Evolutionary conservation across 1,140 invertebrate genomes (phyloP).

Genomic region (Parasteatoda tepidariorum): DNA sequence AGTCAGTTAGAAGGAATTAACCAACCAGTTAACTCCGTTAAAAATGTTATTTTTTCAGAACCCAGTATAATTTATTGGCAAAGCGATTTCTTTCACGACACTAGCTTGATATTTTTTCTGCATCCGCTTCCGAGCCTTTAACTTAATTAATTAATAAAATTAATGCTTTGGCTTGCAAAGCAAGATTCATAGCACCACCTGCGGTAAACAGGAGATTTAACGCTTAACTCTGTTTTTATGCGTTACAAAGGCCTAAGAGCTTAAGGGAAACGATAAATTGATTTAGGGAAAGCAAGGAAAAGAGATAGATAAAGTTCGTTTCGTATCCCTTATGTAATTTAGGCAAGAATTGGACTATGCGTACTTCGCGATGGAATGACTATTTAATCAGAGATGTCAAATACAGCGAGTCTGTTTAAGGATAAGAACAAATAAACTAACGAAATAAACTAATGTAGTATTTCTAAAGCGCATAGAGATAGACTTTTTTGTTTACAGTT

Average conservation of each 20-base stretch:
- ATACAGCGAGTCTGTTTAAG: not conserved
- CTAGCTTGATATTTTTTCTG: conserved; percentile 2
- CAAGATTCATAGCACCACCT: conserved; percentile 54
- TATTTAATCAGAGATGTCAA: not conserved
- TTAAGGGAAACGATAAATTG: conserved; percentile 9
- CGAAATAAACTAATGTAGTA: no score
- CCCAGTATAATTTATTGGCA: conserved; percentile 49
- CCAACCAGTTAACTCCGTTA: conserved; percentile 48
- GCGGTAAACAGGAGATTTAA: conserved; percentile 53
- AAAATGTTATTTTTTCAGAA: conserved; percentile 38
- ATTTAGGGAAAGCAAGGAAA: not conserved
- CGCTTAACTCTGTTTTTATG: not conserved
- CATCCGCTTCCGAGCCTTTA: conserved; percentile 36
- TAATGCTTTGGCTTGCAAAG: conserved; percentile 27
- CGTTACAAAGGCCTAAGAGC: not conserved
- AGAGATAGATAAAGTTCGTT: not conserved
- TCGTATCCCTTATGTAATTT: not conserved
- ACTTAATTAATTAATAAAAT: conserved; percentile 57
- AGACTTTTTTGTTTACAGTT: no score
- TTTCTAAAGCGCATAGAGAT: no score
- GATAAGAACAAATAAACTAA: no score
- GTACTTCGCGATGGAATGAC: not conserved
- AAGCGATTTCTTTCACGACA: conserved; percentile 50
- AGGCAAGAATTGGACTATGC: not conserved
- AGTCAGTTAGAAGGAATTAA: conserved; percentile 24